Base-by-base conservation (phyloP, 2,888 invertebrate species). In the Eutolmus rufibarbis region DNA sequence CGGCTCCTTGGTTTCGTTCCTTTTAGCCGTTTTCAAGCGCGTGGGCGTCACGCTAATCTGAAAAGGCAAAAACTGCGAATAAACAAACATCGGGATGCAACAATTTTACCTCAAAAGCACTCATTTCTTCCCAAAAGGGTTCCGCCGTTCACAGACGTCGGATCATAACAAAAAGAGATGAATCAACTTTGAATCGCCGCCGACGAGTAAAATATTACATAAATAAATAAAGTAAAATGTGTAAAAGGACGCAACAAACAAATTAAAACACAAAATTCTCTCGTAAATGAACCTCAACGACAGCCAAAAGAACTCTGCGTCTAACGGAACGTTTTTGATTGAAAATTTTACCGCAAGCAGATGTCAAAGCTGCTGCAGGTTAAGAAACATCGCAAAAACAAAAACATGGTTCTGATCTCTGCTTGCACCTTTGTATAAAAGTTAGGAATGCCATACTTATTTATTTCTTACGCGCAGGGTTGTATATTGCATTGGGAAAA, bases 31-130 rank as follows among this genome's bases (percentile, higher is more conserved):
- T 88, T 91, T 91, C 0, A 89, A 79, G 3, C 92, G 90, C n/a
- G 91, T 90, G 46, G 93, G 93, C 19, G 93, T 93, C 31, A 93
- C 88, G 82, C 90, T 91, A 56, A 93, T 90, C 93, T 92, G 77
- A 23, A 86, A 40, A 28, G 23, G 74, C n/a, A 87, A 74, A n/a
- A 74, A 57, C 34, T n/a, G 66, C 23, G 34, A 87, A 46, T 51
- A 37, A 66, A 56, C 43, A 46, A 46, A 14, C 43, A 19, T 56
- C 19, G 14, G 86, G 43, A 12, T 8, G 12, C 16, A 34, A 1
- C 43, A 88, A 86, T 86, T 37, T 89, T 88, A 92, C 92, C 91
- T 92, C 91, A 89, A 92, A 92, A 23, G 93, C 92, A 89, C 92
- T 92, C 92, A 92, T 92, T 81, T 88, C 89, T 37, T 66, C 5